Conservation (phyloP, 2,113 vertebrate genomes). For the Perca fluviatilis region DNA sequence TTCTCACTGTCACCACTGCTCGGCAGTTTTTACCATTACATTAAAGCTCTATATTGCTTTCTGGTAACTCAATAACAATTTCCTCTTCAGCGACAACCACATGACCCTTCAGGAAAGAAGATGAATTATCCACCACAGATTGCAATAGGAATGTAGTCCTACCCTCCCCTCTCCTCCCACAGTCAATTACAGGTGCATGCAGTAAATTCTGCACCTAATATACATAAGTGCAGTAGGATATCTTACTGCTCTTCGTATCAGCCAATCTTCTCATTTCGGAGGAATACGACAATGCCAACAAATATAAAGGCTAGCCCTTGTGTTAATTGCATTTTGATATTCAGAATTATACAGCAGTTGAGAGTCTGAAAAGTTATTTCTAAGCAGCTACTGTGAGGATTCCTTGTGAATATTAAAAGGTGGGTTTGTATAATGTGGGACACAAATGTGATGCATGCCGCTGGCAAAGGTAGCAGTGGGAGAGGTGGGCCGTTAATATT, state of each 20-base stretch:
- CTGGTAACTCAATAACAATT: conserved; percentile 44
- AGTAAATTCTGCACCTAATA: conserved; percentile 47
- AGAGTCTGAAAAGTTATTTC: conserved; percentile 69
- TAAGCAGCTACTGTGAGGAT: conserved; percentile 50
- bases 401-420: conserved; percentile 73
- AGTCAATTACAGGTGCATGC: conserved; percentile 33
- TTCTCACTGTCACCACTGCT: not conserved
- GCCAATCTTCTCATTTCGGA: conserved; percentile 69
- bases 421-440: conserved; percentile 31
- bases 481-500: conserved; percentile 9
- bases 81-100: conserved; percentile 30
- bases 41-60: conserved; percentile 9
- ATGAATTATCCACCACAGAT: conserved; percentile 9
- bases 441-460: conserved; percentile 37
- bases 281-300: conserved; percentile 52
- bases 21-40: conserved; percentile 12
- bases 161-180: not conserved
- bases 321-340: conserved; percentile 79
- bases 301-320: conserved; percentile 72
- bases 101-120: conserved; percentile 44
- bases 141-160: not conserved
- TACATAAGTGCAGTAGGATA: not conserved
- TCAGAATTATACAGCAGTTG: conserved; percentile 59
- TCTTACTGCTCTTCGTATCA: conserved; percentile 56
- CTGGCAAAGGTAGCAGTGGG: conserved; percentile 23